These are phyloP conservation scores for Petrolisthes cinctipes DNA, from an alignment of 2,888 invertebrate genomes.

Conservation along the genomic window DNA sequence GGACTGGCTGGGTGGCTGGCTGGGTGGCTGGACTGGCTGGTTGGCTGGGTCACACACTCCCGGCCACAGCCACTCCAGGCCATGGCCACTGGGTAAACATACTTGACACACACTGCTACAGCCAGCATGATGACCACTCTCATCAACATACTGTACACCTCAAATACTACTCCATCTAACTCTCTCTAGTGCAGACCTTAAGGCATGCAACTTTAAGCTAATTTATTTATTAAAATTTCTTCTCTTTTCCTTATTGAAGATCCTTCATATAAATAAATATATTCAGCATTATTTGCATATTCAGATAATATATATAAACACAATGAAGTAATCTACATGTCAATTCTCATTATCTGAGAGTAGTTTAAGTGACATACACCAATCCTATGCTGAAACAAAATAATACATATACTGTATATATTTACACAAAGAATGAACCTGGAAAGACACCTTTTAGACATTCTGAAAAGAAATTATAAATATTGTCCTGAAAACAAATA, in stretches of 20 bases:
- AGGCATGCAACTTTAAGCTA: constrained; percentile 46
- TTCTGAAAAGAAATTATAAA: constrained; percentile 37
- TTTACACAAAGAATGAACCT: constrained; percentile 34
- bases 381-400: constrained; percentile 30
- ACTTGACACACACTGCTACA: not conserved
- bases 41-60: not conserved
- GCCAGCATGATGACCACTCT: not conserved
- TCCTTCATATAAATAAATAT: constrained; percentile 20
- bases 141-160: constrained; percentile 5
- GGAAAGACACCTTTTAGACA: constrained; percentile 26
- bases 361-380: constrained; percentile 4
- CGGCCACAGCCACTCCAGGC: not conserved
- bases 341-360: not conserved
- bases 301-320: constrained; percentile 12
- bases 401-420: constrained; percentile 15
- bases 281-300: constrained; percentile 22
- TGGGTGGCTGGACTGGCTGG: not conserved
- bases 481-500: constrained; percentile 42
- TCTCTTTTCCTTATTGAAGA: constrained; percentile 12
- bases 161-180: not conserved
- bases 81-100: not conserved
- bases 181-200: not conserved
- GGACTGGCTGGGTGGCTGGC: not conserved
- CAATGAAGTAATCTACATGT: constrained; percentile 17
- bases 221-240: not conserved